Evolutionary conservation across 2,888 invertebrate species (phyloP).

Genomic region (Troides oblongomaculatus): DNA sequence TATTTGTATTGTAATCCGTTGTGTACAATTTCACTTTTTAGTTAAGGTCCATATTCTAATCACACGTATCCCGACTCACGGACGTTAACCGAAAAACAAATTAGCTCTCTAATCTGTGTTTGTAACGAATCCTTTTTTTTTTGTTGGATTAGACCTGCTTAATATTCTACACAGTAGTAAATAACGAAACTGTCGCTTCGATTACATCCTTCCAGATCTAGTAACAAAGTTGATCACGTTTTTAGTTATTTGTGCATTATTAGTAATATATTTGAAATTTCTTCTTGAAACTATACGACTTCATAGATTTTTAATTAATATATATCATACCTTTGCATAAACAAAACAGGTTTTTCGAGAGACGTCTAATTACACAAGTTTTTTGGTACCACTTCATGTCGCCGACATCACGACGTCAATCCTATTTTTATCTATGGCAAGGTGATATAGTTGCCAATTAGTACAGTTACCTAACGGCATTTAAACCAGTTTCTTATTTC

Average conservation of each 20-base stretch:
- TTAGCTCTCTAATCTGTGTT: slow-evolving; percentile 41
- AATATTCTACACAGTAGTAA: slow-evolving; percentile 9
- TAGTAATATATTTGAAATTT: neutral
- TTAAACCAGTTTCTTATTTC: slow-evolving; percentile 29
- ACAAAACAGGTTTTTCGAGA: neutral
- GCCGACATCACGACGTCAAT: slow-evolving; percentile 19
- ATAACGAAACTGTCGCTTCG: slow-evolving; percentile 1
- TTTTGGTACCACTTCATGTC: neutral
- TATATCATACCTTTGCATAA: neutral
- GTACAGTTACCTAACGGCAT: slow-evolving; percentile 27
- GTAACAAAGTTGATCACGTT: neutral
- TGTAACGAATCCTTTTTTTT: slow-evolving; percentile 8
- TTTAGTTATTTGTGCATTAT: neutral
- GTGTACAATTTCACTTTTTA: slow-evolving; percentile 37
- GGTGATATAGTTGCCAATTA: slow-evolving; percentile 22
- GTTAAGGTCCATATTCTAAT: slow-evolving; percentile 48
- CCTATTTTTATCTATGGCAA: slow-evolving; percentile 19
- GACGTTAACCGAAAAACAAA: slow-evolving; percentile 42
- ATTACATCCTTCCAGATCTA: neutral
- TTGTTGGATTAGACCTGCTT: slow-evolving; percentile 14
- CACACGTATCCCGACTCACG: slow-evolving; percentile 37
- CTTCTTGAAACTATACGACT: neutral
- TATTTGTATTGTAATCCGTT: slow-evolving; percentile 18
- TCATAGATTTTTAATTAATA: neutral
- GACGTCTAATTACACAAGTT: slow-evolving; percentile 8